phyloP scores from a whole-genome alignment of 1,140 invertebrate genomes.

The Saxidomus purpurata region DNA sequence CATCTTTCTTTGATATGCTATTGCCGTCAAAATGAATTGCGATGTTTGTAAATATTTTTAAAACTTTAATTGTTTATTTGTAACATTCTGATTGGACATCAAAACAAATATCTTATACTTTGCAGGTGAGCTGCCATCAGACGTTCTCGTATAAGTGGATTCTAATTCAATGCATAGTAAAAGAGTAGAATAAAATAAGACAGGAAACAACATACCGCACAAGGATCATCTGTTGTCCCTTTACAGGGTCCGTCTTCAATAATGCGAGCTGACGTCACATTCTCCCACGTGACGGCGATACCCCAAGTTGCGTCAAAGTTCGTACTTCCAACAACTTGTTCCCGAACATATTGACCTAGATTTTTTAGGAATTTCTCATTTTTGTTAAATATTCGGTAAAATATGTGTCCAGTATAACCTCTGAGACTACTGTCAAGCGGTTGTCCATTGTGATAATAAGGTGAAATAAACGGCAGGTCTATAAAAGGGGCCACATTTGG shows the following conservation, averaged over 20 bases:
- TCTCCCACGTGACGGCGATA: constrained; percentile 70
- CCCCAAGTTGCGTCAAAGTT: constrained; percentile 52
- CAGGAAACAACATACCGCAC: constrained; percentile 27
- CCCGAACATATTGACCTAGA: constrained; percentile 36
- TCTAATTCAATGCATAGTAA: too few species aligned
- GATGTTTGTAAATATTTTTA: too few species aligned
- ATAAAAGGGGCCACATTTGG: constrained; percentile 48
- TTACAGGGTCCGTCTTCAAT: neutral
- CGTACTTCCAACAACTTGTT: constrained; percentile 46
- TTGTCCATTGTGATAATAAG: constrained; percentile 68
- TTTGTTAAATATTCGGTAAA: constrained; percentile 39
- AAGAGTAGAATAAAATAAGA: too few species aligned
- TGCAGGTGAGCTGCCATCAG: too few species aligned
- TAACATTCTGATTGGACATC: too few species aligned
- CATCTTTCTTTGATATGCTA: too few species aligned
- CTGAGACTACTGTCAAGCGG: neutral
- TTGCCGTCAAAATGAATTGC: too few species aligned
- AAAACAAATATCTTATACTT: too few species aligned
- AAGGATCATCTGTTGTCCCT: neutral
- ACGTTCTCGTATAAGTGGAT: too few species aligned
- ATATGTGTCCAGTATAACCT: constrained; percentile 53
- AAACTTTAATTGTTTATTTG: too few species aligned
- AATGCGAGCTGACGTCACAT: constrained; percentile 48
- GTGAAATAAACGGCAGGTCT: constrained; percentile 70
- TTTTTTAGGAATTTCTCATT: neutral